Evolutionary conservation across 2,797 vertebrate genomes (phyloP), one percentile per base, ranked within the genome.

Genomic region (Pipistrellus pygmaeus): DNA sequence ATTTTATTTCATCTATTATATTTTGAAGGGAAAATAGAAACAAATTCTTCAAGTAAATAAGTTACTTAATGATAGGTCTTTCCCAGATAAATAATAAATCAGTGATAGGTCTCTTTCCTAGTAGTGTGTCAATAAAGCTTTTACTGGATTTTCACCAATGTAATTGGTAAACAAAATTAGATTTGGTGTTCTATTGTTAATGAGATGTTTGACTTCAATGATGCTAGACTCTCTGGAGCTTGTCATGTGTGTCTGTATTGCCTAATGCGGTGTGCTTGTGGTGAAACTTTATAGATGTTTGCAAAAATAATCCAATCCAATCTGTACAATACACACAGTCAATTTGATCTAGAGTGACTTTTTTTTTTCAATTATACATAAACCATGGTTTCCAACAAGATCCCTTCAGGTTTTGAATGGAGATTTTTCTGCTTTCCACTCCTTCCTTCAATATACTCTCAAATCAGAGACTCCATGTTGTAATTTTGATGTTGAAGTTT

Each of bases 281-380:
- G 77, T 85, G 20, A 95, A 95, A 78, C 78, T 73, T 21, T 53
- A 96, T 32, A 77, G 75, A 85, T 20, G 12, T 13, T 38, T 80
- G 51, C 15, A 51, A 92, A 23, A 23, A 82, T 64, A 93, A 14
- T 30, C 2, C 27, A 93, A 8, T 93, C 27, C 27, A 62, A 30
- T 95, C 80, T 90, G 15, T 93, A 92, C n/a, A 81, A 75, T 86
- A 55, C 0, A 87, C 57, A 53, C 15, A 85, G 96, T 77, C 48
- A 96, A 62, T 92, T 95, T 97, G 95, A 78, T 69, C 20, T 82
- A 94, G 71, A 90, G 55, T 86, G 72, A 81, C 88, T 95, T 93
- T 97, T 97, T 92, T 97, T 97, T 95, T 91, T 78, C 92, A 96
- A 89, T 94, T 92, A 84, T 78, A 81, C 27, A 6, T 88, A 90